A percentile compares a stretch with the other conserved stretches of the same genome.
phyloP scores from a whole-genome alignment of 2,113 vertebrate genomes.

The Mesitornis unicolor region DNA sequence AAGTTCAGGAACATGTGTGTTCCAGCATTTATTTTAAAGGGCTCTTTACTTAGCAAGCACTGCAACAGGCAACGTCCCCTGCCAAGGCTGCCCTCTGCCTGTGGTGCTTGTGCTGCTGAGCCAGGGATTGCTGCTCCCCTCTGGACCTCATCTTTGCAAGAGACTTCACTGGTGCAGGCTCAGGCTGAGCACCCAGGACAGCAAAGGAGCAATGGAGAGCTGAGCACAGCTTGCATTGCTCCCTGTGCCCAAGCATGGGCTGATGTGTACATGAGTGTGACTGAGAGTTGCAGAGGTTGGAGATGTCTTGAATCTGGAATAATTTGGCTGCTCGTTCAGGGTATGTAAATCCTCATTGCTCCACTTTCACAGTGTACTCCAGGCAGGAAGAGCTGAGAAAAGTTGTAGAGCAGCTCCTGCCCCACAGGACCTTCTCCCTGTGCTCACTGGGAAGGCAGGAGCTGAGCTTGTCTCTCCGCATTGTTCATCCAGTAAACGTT shows the following conservation, averaged over 20 bases:
- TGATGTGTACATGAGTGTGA: rapidly evolving
- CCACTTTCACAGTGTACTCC: rapidly evolving
- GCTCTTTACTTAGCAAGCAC: not conserved
- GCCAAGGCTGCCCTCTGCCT: not conserved
- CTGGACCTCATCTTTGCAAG: rapidly evolving
- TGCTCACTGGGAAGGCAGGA: not conserved
- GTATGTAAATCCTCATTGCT: no score
- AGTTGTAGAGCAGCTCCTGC: not conserved
- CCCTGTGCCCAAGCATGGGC: rapidly evolving
- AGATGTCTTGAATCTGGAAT: not conserved
- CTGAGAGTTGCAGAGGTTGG: not conserved
- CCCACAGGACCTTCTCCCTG: not conserved
- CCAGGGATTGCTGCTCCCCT: rapidly evolving
- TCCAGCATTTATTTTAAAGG: not conserved
- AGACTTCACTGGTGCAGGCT: not conserved
- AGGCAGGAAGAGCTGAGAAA: not conserved
- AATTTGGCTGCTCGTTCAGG: not conserved
- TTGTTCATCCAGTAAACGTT: not conserved
- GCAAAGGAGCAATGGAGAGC: not conserved
- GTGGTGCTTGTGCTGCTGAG: rapidly evolving
- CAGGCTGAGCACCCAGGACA: not conserved
- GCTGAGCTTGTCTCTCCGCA: not conserved
- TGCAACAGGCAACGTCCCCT: rapidly evolving
- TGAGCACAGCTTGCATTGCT: not conserved
- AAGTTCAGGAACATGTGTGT: slow-evolving; percentile 3